These are phyloP conservation scores for Epizoanthus fatuus DNA, from an alignment of 92 coral and sea anemone genomes.

Conservation along the genomic window DNA sequence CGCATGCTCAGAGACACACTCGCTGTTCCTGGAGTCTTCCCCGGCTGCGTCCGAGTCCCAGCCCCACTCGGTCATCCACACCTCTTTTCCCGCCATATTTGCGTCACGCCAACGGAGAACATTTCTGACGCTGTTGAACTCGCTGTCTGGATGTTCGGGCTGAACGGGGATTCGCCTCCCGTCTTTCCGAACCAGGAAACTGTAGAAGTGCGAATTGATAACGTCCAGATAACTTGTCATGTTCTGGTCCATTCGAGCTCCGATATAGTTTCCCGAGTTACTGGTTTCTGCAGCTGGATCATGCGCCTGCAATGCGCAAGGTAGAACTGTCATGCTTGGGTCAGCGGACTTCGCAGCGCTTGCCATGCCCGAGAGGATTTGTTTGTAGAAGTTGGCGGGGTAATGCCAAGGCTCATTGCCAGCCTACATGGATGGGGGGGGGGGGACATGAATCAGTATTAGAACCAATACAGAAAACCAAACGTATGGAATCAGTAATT, in stretches of 20 bases:
- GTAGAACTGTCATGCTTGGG: conserved; percentile 38
- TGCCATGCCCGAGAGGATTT: conserved; percentile 34
- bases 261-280: conserved; percentile 37
- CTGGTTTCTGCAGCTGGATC: conserved; percentile 16
- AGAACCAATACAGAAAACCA: not conserved
- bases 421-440: not conserved
- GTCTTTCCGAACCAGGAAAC: conserved; percentile 29
- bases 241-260: conserved; percentile 36
- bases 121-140: conserved; percentile 27
- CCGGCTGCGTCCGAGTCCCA: conserved; percentile 45
- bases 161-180: conserved; percentile 34
- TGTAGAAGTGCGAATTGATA: conserved; percentile 34
- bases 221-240: conserved; percentile 21
- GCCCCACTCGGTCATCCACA: conserved; percentile 57
- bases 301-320: conserved; percentile 47
- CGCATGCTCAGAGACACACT: conserved; percentile 51
- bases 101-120: conserved; percentile 35
- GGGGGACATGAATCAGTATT: not conserved
- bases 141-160: conserved; percentile 44
- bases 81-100: conserved; percentile 23
- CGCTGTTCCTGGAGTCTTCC: conserved; percentile 34
- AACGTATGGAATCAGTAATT: no score
- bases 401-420: conserved; percentile 44
- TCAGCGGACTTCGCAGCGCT: conserved; percentile 5
- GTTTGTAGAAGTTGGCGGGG: conserved; percentile 27